Conservation (phyloP, 2,888 invertebrate genomes). For the Kryphioiulus occultus region DNA sequence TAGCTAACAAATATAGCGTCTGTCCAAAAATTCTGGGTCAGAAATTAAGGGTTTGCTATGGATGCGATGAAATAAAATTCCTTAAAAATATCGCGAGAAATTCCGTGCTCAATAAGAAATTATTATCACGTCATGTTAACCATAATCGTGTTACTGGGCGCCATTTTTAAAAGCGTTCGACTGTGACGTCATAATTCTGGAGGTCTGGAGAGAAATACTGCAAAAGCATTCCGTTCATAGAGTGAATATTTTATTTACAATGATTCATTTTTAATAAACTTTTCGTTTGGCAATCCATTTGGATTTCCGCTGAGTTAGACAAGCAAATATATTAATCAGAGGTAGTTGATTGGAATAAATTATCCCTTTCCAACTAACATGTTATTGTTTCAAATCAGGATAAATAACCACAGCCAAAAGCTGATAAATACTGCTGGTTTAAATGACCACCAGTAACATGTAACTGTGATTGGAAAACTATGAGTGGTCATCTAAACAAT, state of each 20-base stretch:
- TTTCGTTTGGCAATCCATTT: constrained; percentile 21
- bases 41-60: no score
- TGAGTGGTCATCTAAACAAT: neutral
- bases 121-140: no score
- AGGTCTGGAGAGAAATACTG: neutral
- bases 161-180: neutral
- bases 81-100: no score
- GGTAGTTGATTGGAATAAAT: constrained; percentile 31
- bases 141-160: no score
- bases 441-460: neutral
- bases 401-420: constrained; percentile 18
- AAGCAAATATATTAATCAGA: constrained; percentile 26
- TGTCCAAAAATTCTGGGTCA: no score
- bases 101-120: no score
- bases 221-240: neutral
- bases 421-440: neutral
- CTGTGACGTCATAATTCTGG: neutral
- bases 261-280: neutral
- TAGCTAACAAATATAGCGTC: no score
- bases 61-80: no score
- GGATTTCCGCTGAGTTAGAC: constrained; percentile 28
- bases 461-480: neutral
- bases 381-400: constrained; percentile 12
- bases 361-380: constrained; percentile 12
- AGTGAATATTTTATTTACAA: constrained; percentile 25